phyloP scores from a whole-genome alignment of 2,113 vertebrate species.

The Phrynosoma blainvillii region DNA sequence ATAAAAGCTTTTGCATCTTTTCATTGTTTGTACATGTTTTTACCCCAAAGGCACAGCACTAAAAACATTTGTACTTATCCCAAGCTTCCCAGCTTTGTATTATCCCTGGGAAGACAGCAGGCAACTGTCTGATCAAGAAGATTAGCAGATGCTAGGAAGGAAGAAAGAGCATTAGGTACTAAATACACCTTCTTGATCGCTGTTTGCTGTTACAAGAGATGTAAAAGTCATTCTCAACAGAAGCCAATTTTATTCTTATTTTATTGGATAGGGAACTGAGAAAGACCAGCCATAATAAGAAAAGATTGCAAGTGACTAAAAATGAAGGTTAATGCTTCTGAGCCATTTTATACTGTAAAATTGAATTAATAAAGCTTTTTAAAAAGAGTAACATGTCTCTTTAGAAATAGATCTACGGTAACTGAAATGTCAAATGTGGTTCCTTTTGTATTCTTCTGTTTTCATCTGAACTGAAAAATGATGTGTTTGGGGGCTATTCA shows the following conservation, averaged over 20 bases:
- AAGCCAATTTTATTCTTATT: constrained; percentile 26
- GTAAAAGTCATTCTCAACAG: constrained; percentile 14
- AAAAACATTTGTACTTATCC: neutral
- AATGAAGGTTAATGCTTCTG: constrained; percentile 7
- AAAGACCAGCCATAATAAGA: constrained; percentile 1
- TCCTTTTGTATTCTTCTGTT: neutral
- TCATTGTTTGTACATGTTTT: neutral
- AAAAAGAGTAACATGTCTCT: neutral
- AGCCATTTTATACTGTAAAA: constrained; percentile 4
- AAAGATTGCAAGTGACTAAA: neutral
- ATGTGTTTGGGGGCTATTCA: neutral
- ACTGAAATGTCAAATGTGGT: neutral
- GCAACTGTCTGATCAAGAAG: neutral
- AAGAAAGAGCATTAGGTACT: neutral
- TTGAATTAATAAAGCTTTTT: neutral
- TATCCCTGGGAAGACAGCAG: constrained; percentile 4
- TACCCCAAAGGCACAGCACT: neutral
- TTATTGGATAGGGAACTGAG: constrained; percentile 4
- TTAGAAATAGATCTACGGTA: neutral
- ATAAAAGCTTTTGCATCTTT: neutral
- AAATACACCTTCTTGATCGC: neutral
- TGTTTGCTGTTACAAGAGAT: constrained; percentile 27
- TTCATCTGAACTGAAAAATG: neutral
- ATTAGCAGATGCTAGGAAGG: neutral
- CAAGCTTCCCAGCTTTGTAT: neutral